Evolutionary conservation across 2,888 invertebrate genomes (phyloP).

Genomic region (Metellina segmentata): DNA sequence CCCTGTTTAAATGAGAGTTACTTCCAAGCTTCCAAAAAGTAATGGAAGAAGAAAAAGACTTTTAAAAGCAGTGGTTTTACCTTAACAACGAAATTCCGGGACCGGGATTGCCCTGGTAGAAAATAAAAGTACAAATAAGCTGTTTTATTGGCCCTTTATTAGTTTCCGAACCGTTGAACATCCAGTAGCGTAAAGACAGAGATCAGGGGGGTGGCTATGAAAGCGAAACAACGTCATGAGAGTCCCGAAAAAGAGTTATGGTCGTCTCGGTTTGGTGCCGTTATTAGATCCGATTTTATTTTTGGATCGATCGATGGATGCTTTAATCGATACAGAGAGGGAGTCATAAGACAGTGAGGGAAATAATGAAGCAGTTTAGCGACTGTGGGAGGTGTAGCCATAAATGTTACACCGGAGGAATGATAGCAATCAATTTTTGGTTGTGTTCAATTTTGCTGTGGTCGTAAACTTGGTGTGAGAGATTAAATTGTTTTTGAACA

Average conservation of each 20-base stretch:
- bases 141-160: slow-evolving; percentile 57
- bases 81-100: slow-evolving; percentile 45
- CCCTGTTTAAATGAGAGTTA: not conserved
- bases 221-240: slow-evolving; percentile 33
- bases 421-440: too few species aligned
- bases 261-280: slow-evolving; percentile 2
- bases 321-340: slow-evolving; percentile 7
- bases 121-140: slow-evolving; percentile 48
- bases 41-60: not conserved
- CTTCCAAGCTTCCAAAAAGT: not conserved
- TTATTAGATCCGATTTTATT: slow-evolving; percentile 46
- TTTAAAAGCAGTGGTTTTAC: slow-evolving; percentile 36
- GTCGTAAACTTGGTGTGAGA: not conserved
- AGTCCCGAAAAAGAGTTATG: slow-evolving; percentile 28
- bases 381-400: not conserved
- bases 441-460: not conserved
- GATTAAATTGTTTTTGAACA: not conserved
- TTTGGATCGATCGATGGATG: not conserved
- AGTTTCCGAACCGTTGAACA: slow-evolving; percentile 54
- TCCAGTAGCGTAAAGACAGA: slow-evolving; percentile 37
- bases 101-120: slow-evolving; percentile 11
- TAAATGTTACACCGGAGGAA: not conserved
- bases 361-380: slow-evolving; percentile 2
- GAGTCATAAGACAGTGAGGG: not conserved
- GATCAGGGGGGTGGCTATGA: slow-evolving; percentile 21